Base-by-base conservation (phyloP, 2,797 vertebrate genomes). In the Falco rusticolus region DNA sequence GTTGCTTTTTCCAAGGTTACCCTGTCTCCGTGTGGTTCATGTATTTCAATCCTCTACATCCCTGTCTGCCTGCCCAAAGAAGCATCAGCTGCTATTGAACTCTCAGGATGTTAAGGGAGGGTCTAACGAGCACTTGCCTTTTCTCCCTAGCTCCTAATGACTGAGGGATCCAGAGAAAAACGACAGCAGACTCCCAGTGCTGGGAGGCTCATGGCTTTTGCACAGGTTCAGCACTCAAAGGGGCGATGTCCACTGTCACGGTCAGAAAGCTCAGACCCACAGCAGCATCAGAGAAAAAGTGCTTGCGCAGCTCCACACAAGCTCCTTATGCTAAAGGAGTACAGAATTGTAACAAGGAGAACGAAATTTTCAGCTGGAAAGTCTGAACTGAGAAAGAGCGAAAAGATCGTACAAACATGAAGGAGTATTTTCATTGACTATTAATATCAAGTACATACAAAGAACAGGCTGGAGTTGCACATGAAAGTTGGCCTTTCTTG, bases 41-140 rank as follows among this genome's bases (percentile, higher is more conserved):
- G 1, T 17, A 29, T 11, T n/a, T 24, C 86, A 26, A 25, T 24
- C 24, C 54, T 68, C 69, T 13, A 3, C 3, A 0, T 8, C 34
- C 54, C 47, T 0, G 0, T 29, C 61, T 14, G 15, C 29, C 5
- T 0, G 54, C 47, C n/a, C 37, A 25, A 9, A 34, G 31, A 31
- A 29, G 31, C 31, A 21, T 26, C 51, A 25, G 26, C 45, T 17
- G 8, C 34, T n/a, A 8, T 12, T 11, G 31, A 28, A 43, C 14
- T 15, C 68, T 22, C 21, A 3, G n/a, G 59, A 25, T 6, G 3
- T 22, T 26, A 48, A 43, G 25, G 1, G 26, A 26, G 59, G 37
- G 31, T 50, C 33, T 43, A 6, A 48, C 48, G 43, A 34, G 66
- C 50, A 8, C 29, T 31, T 9, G 16, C 6, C 77, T 20, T 24